Evolutionary conservation across 2,113 vertebrate species (phyloP), one percentile per base, ranked within the genome.

Genomic region (Calyptommatus sinebrachiatus): DNA sequence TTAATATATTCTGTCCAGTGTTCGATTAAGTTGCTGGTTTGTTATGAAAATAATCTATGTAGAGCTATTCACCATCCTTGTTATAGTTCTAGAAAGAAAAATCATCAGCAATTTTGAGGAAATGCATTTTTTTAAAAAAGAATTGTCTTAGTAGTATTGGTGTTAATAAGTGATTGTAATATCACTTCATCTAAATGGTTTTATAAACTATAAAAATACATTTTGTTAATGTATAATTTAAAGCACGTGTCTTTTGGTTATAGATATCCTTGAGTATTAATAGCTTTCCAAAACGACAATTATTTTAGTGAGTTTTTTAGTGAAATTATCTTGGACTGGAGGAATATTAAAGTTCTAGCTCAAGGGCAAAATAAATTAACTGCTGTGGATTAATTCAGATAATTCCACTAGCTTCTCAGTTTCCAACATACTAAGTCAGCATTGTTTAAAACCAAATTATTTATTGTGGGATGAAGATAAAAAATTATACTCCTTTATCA

Each of bases 171-270:
- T 12, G 22, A 29, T 21, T 22, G 1, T 46, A 5, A 6, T 20
- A 69, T 77, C 66, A 22, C 22, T 14, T 0, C 50, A 7, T 84
- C 48, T 76, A 74, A 28, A 80, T 57, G 71, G 0, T 75, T 84
- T 66, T 57, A 18, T 10, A 46, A 46, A 22, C 0, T 48, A 8
- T 68, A 45, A 53, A 28, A 60, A 8, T 1, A n/a, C 22, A 12
- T 20, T 7, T 73, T 26, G 28, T 53, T 83, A 46, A 82, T 26
- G 29, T 41, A 7, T 70, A 83, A 80, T 24, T 50, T 83, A 74
- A 65, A 1, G 28, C 18, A 45, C 65, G 2, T 78, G 18, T 69
- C 82, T 83, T 20, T 63, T 66, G 76, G 16, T 4, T 41, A 2
- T 62, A 71, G 8, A 41, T 82, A 7, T 28, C 24, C 1, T 62